Evolutionary conservation across 2,113 vertebrate genomes (phyloP).

Genomic region (Triplophysa dalaica): DNA sequence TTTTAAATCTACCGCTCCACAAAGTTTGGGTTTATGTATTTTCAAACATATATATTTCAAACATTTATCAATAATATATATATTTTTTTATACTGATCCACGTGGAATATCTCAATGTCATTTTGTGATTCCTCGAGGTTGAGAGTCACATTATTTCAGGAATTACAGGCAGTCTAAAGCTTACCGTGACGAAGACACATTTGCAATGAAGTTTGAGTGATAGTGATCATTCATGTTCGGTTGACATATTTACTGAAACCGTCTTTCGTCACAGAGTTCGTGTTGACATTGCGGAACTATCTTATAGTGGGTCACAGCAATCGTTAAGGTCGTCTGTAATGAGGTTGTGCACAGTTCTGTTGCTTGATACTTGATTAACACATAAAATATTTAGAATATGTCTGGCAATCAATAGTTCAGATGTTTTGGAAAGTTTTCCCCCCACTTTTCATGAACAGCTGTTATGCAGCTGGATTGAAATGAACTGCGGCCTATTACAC

Average conservation of each 20-base stretch:
- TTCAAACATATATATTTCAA: neutral
- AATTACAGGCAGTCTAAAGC: neutral
- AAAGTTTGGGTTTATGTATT: neutral
- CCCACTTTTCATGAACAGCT: slow-evolving; percentile 48
- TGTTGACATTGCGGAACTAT: slow-evolving; percentile 27
- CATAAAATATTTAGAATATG: slow-evolving; percentile 20
- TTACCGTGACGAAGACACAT: neutral
- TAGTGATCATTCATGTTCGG: neutral
- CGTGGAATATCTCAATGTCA: neutral
- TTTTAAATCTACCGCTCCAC: neutral
- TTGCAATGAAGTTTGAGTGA: neutral
- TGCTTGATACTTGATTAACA: slow-evolving; percentile 35
- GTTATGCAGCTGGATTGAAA: slow-evolving; percentile 52
- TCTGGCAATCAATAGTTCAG: slow-evolving; percentile 37
- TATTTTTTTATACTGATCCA: no score
- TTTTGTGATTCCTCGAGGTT: neutral
- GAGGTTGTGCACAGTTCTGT: slow-evolving; percentile 9
- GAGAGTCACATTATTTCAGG: neutral
- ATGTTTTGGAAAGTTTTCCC: slow-evolving; percentile 39
- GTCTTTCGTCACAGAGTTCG: neutral
- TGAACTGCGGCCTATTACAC: slow-evolving; percentile 41
- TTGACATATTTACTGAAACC: slow-evolving; percentile 15
- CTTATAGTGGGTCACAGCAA: neutral
- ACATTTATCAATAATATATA: neutral
- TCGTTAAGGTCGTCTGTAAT: slow-evolving; percentile 17